Evolutionary conservation across 1,140 invertebrate genomes (phyloP).

Genomic region (Bombus huntii): DNA sequence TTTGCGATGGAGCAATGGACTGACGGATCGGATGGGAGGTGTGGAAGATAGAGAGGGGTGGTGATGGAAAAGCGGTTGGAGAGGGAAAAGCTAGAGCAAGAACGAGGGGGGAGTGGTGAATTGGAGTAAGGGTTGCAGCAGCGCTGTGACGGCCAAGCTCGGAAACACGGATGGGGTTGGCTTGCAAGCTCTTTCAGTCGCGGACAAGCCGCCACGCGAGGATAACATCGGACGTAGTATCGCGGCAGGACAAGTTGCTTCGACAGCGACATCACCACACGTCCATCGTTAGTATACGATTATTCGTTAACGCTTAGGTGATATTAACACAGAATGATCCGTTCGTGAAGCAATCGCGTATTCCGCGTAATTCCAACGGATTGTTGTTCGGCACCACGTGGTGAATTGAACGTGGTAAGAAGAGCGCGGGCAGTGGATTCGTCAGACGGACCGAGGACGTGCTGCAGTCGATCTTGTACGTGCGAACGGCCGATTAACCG

Average conservation of each 20-base stretch:
- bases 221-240: constrained; percentile 59
- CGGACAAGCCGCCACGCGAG: constrained; percentile 72
- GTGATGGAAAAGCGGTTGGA: not conserved
- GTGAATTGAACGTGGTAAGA: not conserved
- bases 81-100: constrained; percentile 25
- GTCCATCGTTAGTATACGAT: not conserved
- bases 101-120: constrained; percentile 33
- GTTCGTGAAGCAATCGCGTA: not conserved
- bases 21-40: constrained; percentile 20
- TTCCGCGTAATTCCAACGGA: not conserved
- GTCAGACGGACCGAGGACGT: not conserved
- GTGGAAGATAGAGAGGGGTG: constrained; percentile 1
- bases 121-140: constrained; percentile 60
- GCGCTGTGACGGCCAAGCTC: constrained; percentile 69
- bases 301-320: not conserved
- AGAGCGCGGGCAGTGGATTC: constrained; percentile 18
- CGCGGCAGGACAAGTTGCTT: constrained; percentile 22
- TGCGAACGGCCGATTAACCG: constrained; percentile 1
- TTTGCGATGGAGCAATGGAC: constrained; percentile 39
- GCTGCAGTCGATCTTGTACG: not conserved
- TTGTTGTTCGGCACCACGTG: not conserved
- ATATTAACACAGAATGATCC: not conserved
- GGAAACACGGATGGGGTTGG: constrained; percentile 74
- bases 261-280: not conserved
- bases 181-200: constrained; percentile 70